Base-by-base conservation (phyloP, 2,113 vertebrate species). In the Burhinus bistriatus region DNA sequence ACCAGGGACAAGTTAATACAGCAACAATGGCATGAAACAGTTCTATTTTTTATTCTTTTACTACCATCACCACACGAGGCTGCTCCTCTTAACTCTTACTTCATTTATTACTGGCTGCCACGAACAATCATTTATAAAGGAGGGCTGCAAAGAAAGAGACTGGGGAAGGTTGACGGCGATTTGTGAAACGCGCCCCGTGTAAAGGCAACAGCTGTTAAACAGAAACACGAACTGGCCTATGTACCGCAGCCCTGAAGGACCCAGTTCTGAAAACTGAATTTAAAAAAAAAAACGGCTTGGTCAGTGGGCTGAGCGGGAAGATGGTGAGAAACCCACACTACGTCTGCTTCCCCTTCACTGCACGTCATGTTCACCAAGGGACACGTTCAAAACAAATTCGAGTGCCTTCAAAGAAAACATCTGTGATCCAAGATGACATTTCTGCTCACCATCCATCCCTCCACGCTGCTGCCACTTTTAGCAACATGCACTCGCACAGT, bases 171-270 rank as follows among this genome's bases (percentile, higher is more conserved):
- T 26, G 85, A 36, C 0, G 0, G 59, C 1, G 4, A 72, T 19
- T 6, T 25, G 64, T 0, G 0, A 47, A 81, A 94, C 0, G 0
- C 8, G 1, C 26, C 73, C 89, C 0, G 0, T 14, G 49, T 52
- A 71, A 45, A 90, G 88, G 83, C 54, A 61, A 38, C 75, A 85
- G 75, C 85, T 72, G 77, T 5, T 27, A 7, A 51, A 45, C 26
- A 95, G 70, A 30, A 94, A 52, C 34, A 42, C 0, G 0, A 76
- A 65, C 54, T 23, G 6, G 29, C 42, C 83, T 7, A 55, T 0
- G 0, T 15, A 25, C 4, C 8, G 64, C 71, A 78, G 38, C 49
- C 54, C 84, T 5, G 0, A 34, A 84, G 47, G 70, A 62, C 22
- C 72, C 88, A 58, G 65, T 27, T 70, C 66, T 45, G 76, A 83